phyloP scores from a whole-genome alignment of 2,888 invertebrate species.

The Cheilosia soror region DNA sequence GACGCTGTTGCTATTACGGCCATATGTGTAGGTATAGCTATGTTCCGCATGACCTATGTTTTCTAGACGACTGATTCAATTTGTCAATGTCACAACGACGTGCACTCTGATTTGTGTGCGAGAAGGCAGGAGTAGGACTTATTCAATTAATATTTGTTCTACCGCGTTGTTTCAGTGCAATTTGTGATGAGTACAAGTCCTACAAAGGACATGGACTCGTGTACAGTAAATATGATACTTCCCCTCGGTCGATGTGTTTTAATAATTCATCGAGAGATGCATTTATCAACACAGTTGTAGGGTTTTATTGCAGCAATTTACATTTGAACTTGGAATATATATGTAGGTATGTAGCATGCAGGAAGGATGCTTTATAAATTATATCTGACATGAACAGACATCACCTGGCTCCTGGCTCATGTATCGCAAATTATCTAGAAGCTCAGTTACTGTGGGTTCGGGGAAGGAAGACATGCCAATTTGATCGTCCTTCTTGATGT shows the following conservation, averaged over 20 bases:
- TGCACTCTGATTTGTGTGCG: conserved; percentile 42
- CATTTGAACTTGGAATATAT: conserved; percentile 15
- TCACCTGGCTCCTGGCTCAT: conserved; percentile 14
- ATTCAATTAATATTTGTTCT: conserved; percentile 51
- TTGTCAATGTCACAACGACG: conserved; percentile 63
- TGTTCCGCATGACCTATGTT: conserved; percentile 37
- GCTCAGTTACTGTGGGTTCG: background rate
- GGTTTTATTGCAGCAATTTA: conserved; percentile 19
- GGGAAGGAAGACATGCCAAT: background rate
- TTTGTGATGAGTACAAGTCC: conserved; percentile 4
- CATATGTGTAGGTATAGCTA: background rate
- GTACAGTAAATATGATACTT: background rate
- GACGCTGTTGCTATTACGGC: background rate
- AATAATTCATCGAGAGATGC: conserved; percentile 43
- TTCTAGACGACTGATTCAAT: conserved; percentile 57
- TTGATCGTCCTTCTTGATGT: too few species aligned
- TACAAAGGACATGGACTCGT: background rate
- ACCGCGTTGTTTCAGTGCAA: conserved; percentile 16
- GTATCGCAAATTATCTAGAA: background rate
- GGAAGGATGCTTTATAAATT: background rate
- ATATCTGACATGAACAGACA: conserved; percentile 9
- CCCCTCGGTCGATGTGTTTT: conserved; percentile 18
- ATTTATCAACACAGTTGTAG: conserved; percentile 32
- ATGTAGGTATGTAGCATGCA: background rate
- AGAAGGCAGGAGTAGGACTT: conserved; percentile 14